These are phyloP conservation scores for Bryconaethiops microstoma DNA, from an alignment of 2,797 vertebrate species.

Conservation along the genomic window DNA sequence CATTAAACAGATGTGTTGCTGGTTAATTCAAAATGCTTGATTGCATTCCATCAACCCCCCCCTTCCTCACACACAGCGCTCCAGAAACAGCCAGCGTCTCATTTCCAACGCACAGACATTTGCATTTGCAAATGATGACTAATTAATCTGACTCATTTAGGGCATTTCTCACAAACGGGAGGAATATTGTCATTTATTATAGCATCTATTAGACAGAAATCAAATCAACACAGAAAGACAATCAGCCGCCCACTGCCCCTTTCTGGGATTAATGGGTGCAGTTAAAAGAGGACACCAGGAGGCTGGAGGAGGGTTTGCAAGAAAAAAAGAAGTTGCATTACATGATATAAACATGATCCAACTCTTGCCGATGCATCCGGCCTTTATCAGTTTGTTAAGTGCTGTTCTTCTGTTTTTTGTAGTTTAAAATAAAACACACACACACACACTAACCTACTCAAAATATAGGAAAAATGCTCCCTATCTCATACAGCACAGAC, in stretches of 20 bases:
- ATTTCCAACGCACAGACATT: constrained; percentile 56
- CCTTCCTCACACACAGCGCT: constrained; percentile 20
- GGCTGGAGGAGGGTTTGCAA: background rate
- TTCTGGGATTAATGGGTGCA: background rate
- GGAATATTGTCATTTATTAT: constrained; percentile 48
- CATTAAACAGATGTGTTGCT: constrained; percentile 57
- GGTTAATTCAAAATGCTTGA: constrained; percentile 54
- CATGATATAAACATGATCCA: background rate
- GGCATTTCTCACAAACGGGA: constrained; percentile 47
- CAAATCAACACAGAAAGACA: constrained; percentile 20
- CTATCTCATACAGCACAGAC: background rate
- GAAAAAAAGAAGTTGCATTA: background rate
- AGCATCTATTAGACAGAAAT: constrained; percentile 44
- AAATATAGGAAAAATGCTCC: background rate
- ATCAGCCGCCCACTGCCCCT: constrained; percentile 1
- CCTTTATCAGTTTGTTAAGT: background rate
- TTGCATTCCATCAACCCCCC: constrained; percentile 53
- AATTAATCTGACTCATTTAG: constrained; percentile 58
- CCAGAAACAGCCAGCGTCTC: constrained; percentile 44
- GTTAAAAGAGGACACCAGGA: background rate
- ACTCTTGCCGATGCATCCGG: background rate
- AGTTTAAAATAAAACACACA: background rate
- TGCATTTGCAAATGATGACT: constrained; percentile 62
- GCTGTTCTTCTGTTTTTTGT: background rate
- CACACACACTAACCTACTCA: background rate